Base-by-base conservation (phyloP, 2,888 invertebrate species). In the Dromius quadrimaculatus region DNA sequence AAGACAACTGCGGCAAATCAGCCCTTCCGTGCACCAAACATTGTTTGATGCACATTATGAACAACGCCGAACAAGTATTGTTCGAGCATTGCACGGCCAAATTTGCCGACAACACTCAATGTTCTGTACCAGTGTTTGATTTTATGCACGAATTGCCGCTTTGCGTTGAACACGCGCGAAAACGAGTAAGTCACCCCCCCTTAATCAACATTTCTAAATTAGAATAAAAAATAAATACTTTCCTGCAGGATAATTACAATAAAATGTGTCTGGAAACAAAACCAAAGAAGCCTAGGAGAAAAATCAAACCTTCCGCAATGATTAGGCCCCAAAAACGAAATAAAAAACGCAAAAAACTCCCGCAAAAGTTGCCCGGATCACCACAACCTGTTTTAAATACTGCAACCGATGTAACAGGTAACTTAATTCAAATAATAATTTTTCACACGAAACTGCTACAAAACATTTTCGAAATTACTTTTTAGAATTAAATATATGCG, bases 81-180 rank as follows among this genome's bases (percentile, higher is more conserved):
- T 93, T 91, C 82, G 89, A 89, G 79, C 90, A 91, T 76, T 93
- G 93, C 81, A 92, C 92, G 72, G 92, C 92, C 72, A 92, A 92
- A 81, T 91, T 90, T 81, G 87, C 90, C 70, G 91, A 92, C 81
- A 89, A 92, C 77, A 89, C 90, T 28, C 92, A 91, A 80, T 93
- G 93, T 81, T 90, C 91, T 78, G 86, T 89, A 74, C 92, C 93
- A 45, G 91, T 92, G 57, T 91, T 92, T 77, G 92, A 93, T 82
- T 87, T 92, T 71, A 86, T 87, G 54, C 90, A 92, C 78, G 91
- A 94, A 80, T 86, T 94, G 79, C 94, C 96, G 50, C 85, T 96
- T 4, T 97, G 96, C 80, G 86, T 89, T 4, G 93, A 93, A 77
- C 96, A 97, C 82, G 92, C 92, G 0, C 88, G 92, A 82, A 92